phyloP scores from a whole-genome alignment of 2,888 invertebrate species.

The Endomychus coccineus region DNA sequence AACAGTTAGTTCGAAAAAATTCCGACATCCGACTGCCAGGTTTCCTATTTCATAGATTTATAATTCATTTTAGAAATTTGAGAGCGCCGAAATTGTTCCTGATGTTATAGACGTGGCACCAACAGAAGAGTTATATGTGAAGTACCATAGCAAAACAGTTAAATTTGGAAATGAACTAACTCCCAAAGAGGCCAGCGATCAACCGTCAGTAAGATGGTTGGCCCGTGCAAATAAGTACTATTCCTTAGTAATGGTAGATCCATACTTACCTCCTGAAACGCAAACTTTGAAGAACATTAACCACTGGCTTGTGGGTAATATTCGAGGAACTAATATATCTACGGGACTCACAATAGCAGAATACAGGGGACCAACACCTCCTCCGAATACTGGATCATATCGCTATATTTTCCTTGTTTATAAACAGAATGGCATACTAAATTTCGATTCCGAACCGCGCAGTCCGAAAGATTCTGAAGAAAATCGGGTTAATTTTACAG shows the following conservation, averaged over 20 bases:
- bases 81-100: too few relatives aligned
- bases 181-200: constrained; percentile 63
- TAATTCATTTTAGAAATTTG: too few relatives aligned
- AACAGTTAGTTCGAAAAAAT: too few relatives aligned
- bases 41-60: too few relatives aligned
- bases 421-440: constrained; percentile 54
- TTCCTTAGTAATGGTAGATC: constrained; percentile 58
- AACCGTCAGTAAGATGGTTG: constrained; percentile 59
- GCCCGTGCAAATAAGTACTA: constrained; percentile 55
- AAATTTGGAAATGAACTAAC: constrained; percentile 61
- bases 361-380: constrained; percentile 63
- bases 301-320: constrained; percentile 74
- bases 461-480: constrained; percentile 16
- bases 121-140: constrained; percentile 45
- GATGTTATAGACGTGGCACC: constrained; percentile 61
- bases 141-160: constrained; percentile 48
- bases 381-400: constrained; percentile 63
- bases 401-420: constrained; percentile 64
- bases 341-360: constrained; percentile 59
- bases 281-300: constrained; percentile 68
- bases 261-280: constrained; percentile 69
- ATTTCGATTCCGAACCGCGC: constrained; percentile 34
- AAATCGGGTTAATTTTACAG: constrained; percentile 21
- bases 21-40: too few relatives aligned
- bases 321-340: constrained; percentile 54